phyloP scores from a whole-genome alignment of 1,140 invertebrate species.

The Phymastichus coffea region DNA sequence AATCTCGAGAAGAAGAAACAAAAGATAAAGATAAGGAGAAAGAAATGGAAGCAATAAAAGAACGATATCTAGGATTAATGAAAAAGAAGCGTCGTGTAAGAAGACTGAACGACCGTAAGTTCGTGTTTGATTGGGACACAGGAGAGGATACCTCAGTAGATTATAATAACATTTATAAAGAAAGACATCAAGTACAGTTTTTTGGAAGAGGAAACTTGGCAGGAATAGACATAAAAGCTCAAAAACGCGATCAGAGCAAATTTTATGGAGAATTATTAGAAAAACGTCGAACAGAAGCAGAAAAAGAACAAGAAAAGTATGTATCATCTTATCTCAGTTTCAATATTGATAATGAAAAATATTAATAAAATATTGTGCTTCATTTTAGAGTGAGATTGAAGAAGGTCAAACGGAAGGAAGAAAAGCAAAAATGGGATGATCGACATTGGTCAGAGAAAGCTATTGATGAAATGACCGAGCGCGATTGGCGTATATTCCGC shows the following conservation, averaged over 20 bases:
- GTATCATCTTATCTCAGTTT: slow-evolving; percentile 25
- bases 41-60: slow-evolving; percentile 90
- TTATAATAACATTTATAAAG: slow-evolving; percentile 97
- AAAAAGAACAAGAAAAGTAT: slow-evolving; percentile 96
- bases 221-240: slow-evolving; percentile 95
- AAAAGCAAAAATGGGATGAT: slow-evolving; percentile 99
- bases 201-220: slow-evolving; percentile 97
- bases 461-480: slow-evolving; percentile 93
- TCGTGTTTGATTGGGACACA: slow-evolving; percentile 99
- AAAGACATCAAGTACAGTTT: slow-evolving; percentile 94
- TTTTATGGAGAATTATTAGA: slow-evolving; percentile 98
- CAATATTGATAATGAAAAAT: background rate
- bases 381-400: slow-evolving; percentile 75
- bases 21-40: slow-evolving; percentile 87
- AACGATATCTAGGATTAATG: slow-evolving; percentile 90
- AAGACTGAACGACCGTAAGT: slow-evolving; percentile 95
- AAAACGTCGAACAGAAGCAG: slow-evolving; percentile 90
- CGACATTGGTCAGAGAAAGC: slow-evolving; percentile 98
- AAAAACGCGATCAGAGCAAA: slow-evolving; percentile 96
- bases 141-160: slow-evolving; percentile 97
- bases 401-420: slow-evolving; percentile 93
- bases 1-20: slow-evolving; percentile 58
- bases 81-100: slow-evolving; percentile 93
- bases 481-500: slow-evolving; percentile 99
- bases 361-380: slow-evolving; percentile 23